Evolutionary conservation across 2,888 invertebrate genomes (phyloP).

Genomic region (Heteromurus nitidus): DNA sequence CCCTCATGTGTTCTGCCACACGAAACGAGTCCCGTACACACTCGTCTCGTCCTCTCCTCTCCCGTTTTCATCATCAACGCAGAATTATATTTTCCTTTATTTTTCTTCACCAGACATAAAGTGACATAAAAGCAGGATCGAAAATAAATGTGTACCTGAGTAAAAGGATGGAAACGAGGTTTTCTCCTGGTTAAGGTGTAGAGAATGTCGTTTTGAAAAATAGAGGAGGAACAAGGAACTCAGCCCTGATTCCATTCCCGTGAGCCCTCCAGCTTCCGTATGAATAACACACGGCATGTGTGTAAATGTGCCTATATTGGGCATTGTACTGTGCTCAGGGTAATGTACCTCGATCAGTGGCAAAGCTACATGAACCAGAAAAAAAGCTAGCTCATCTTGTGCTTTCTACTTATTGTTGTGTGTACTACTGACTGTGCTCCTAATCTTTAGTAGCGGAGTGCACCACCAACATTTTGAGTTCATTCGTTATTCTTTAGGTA

Average conservation of each 20-base stretch:
- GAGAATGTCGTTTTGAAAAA: slow-evolving; percentile 23
- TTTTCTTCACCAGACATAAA: background rate
- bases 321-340: no score
- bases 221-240: slow-evolving; percentile 17
- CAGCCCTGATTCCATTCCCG: slow-evolving; percentile 18
- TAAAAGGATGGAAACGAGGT: background rate
- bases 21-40: slow-evolving; percentile 12
- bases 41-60: no score
- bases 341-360: no score
- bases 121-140: background rate
- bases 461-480: no score
- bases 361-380: no score
- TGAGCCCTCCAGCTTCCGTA: background rate
- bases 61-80: slow-evolving; percentile 5
- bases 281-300: background rate
- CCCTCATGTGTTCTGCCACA: slow-evolving; percentile 9
- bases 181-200: background rate
- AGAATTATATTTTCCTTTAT: background rate
- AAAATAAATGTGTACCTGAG: slow-evolving; percentile 6
- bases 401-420: no score
- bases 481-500: no score
- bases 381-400: no score
- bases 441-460: no score
- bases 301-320: no score
- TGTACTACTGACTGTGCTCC: no score